Evolutionary conservation across 2,113 vertebrate species (phyloP), one percentile per base, ranked within the genome.

Genomic region (Melanocharis versteri): DNA sequence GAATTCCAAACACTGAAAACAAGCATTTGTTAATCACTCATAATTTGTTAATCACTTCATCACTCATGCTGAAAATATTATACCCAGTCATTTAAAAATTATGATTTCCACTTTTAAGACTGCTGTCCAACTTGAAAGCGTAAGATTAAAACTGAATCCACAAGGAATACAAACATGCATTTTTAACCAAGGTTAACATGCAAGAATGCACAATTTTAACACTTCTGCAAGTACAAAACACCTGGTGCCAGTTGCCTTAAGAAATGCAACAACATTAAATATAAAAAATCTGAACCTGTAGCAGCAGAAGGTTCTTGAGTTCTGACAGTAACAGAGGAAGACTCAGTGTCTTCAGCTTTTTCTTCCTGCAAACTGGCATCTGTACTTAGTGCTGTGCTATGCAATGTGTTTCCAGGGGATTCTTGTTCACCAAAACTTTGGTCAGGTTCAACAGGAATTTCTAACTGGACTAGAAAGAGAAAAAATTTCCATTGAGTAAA

Each of bases 231-330:
- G 26, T 39, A 72, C 1, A 16, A n/a, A 69, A 68, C 53, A 83
- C 15, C 45, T 42, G 23, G 11, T 47, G 50, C 17, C 31, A 71
- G 31, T 0, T 45, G 40, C 26, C 57, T 94, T 73, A 70, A 75
- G 12, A 95, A 89, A 94, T 5, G 42, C 27, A 84, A 40, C 28
- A 48, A 48, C 44, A 64, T 31, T 35, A 81, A 83, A 72, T 33
- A 71, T 58, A 58, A 95, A 96, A 96, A 96, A 97, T 72, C 35
- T 86, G 72, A 96, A 98, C 98, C 98, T 98, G 98, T 71, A 93
- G 95, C 90, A 95, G 97, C 48, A 40, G 98, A 90, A 95, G 94
- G 80, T 81, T 98, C 98, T 89, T 96, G 95, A 77, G 91, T 90
- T 60, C 96, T 92, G 83, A 88, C 73, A 95, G 96, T 56, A 47